These are phyloP conservation scores for Trichogramma evanescens DNA, from an alignment of 2,888 invertebrate species.

Conservation along the genomic window DNA sequence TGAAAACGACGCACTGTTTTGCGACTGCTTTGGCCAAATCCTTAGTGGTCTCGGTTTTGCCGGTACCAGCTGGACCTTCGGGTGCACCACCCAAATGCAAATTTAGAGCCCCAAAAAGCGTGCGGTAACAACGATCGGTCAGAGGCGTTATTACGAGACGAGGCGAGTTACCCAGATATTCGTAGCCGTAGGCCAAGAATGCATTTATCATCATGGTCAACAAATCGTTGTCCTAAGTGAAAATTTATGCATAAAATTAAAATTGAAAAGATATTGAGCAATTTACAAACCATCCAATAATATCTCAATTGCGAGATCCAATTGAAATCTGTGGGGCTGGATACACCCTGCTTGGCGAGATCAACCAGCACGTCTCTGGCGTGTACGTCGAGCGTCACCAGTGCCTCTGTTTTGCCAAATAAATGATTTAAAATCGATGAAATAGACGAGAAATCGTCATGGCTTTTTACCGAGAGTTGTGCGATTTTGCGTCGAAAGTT, in stretches of 20 bases:
- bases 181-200: slow-evolving; percentile 63
- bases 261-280: neutral
- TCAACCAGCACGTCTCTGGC: slow-evolving; percentile 78
- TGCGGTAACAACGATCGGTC: slow-evolving; percentile 80
- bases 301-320: slow-evolving; percentile 86
- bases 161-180: slow-evolving; percentile 85
- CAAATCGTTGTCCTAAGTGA: slow-evolving; percentile 45
- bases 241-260: neutral
- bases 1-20: slow-evolving; percentile 63
- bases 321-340: slow-evolving; percentile 73
- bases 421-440: neutral
- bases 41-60: slow-evolving; percentile 59
- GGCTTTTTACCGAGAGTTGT: slow-evolving; percentile 66
- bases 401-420: slow-evolving; percentile 58
- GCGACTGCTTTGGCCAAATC: slow-evolving; percentile 63
- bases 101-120: slow-evolving; percentile 57
- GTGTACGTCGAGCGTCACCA: slow-evolving; percentile 90
- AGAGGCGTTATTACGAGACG: slow-evolving; percentile 88
- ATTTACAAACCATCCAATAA: slow-evolving; percentile 65
- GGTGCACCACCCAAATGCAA: slow-evolving; percentile 54
- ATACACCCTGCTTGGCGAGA: slow-evolving; percentile 60
- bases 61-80: slow-evolving; percentile 55
- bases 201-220: slow-evolving; percentile 56
- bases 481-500: slow-evolving; percentile 75
- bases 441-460: too few relatives aligned